phyloP scores from a whole-genome alignment of 2,797 vertebrate species.

The Buceros bicornis region DNA sequence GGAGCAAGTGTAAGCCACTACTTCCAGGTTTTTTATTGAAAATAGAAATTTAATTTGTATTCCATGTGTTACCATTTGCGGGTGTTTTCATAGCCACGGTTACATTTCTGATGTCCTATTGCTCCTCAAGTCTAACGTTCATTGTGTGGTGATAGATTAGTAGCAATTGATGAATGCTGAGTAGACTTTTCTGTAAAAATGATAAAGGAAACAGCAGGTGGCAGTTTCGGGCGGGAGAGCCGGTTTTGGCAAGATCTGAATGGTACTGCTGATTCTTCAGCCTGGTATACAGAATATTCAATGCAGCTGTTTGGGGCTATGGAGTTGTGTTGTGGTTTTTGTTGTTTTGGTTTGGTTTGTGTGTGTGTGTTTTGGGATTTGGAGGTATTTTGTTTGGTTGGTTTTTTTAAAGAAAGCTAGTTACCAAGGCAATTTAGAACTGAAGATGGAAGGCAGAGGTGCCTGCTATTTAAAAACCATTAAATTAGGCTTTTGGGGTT shows the following conservation, averaged over 20 bases:
- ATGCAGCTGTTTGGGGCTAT: conserved; percentile 19
- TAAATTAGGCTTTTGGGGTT: conserved; percentile 37
- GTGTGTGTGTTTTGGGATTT: not conserved
- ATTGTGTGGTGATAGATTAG: not conserved
- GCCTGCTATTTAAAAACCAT: not conserved
- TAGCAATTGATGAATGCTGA: not conserved
- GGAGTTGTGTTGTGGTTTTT: not conserved
- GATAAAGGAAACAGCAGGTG: conserved; percentile 26
- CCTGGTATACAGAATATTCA: conserved; percentile 32
- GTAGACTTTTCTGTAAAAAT: not conserved
- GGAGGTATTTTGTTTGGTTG: not conserved
- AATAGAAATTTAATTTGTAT: not conserved
- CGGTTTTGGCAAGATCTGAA: conserved; percentile 25
- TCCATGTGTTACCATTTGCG: not conserved
- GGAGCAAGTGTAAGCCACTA: not conserved
- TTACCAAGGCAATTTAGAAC: conserved; percentile 83
- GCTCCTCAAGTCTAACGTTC: not conserved
- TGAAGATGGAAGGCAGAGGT: conserved; percentile 65
- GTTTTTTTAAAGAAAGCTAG: conserved; percentile 68
- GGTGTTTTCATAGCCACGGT: not conserved
- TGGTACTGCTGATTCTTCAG: conserved; percentile 54
- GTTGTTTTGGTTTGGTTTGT: conserved; percentile 2
- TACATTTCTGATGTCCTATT: not conserved
- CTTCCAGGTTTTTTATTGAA: not conserved
- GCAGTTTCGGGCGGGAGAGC: not conserved